Evolutionary conservation across 2,113 vertebrate species (phyloP), one percentile per base, ranked within the genome.

Genomic region (Rostratula benghalensis): DNA sequence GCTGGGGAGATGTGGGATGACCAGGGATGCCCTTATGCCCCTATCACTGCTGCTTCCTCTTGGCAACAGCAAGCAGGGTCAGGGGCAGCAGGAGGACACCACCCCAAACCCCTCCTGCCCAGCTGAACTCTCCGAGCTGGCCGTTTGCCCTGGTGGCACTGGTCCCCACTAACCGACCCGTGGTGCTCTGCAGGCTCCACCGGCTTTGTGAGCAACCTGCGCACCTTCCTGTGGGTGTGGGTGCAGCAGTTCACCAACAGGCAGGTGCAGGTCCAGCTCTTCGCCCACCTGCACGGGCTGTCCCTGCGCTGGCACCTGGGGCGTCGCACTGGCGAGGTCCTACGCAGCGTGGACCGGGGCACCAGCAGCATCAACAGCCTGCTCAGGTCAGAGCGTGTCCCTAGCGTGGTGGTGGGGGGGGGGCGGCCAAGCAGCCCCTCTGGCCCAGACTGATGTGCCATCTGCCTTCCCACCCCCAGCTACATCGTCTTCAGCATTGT

Each of bases 231-330:
- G 83, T 99, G 99, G 99, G 99, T 99, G 96, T 98, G 97, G 5
- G 99, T 99, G 77, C 99, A 99, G 97, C 99, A 99, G 98, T 99
- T 98, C 97, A 99, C 99, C 31, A 98, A 98, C 48, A 97, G 98
- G 2, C 96, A 97, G 87, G 98, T 99, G 51, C 99, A 99, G 91
- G 98, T 99, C 78, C 98, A 97, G 14, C 98, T 99, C 61, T 99
- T 99, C 13, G 97, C 97, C 64, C 99, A 99, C 93, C 92, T 99
- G 69, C 99, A 99, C 0, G 94, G 98, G 9, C 98, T 99, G 46
- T 99, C 99, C 2, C 97, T 99, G 87, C 99, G 98, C 68, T 99
- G 99, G 99, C 99, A 99, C 89, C 98, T 99, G 95, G 97, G 99
- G 3, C 98, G 99, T 39, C 99, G 98, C 86, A 99, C 99, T 0